Base-by-base conservation (phyloP, 2,888 invertebrate genomes). In the Agrenia bidenticulata region DNA sequence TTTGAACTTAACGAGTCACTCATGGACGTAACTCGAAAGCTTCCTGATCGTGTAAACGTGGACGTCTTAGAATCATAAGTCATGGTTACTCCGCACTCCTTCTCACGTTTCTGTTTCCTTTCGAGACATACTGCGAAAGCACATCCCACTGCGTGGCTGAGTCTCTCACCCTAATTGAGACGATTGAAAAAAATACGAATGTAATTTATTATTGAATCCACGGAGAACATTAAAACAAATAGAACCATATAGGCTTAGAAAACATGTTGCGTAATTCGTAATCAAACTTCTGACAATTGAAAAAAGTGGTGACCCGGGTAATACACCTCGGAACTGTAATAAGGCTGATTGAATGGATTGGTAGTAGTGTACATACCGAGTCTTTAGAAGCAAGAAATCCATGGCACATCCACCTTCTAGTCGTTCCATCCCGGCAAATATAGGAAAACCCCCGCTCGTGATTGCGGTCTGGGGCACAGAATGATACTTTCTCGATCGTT, bases 401-500 rank as follows among this genome's bases (percentile, higher is more conserved):
- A 82, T 99, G 99, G 80, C 99, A 99, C 96, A 99, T 97, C 99
- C 99, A 99, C 19, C 99, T 87, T 5, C 97, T 86, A 0, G 98
- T 97, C 15, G 98, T 96, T 66, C 98, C 99, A 81, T 99, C 99
- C 66, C 99, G 88, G 80, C 98, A 99, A 74, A 99, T 99, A 83
- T 99, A 99, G 72, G 98, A 97, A 83, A 96, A 99, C 21, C 98
- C 99, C 73, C 94, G 88, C 78, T 98, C 97, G 79, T 97, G 94
- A 81, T 94, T 95, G 68, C 98, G 86, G 81, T 99, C 99, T 1
- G 99, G 99, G 7, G 99, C 98, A 82, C 99, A 99, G 82, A 99
- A 99, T n/a, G 98, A 99, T 2, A 99, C 98, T 82, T 99, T 99
- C 82, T 99, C 99, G 70, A 99, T 99, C 24, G 98, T 99, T 83